Base-by-base conservation (phyloP, 2,888 invertebrate genomes). In the Malacosoma neustria region DNA sequence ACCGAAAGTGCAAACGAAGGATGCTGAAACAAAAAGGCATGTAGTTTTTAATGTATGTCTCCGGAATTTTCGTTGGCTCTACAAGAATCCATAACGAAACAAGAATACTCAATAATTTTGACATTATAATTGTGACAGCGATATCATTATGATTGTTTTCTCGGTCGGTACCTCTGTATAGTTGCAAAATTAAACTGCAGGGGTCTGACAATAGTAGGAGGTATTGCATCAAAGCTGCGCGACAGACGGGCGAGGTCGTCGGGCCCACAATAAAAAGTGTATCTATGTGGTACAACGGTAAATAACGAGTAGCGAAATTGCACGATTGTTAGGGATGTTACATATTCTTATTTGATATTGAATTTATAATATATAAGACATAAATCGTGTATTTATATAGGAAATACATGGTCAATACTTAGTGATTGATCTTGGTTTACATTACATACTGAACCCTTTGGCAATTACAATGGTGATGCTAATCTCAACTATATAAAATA, bases 201-300 rank as follows among this genome's bases (percentile, higher is more conserved):
- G 53, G 49, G 57, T 57, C 51, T 58, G 57, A 72, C 70, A 72
- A 69, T 64, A 51, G 53, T 47, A n/a, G n/a, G n/a, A n/a, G 39
- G 48, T 54, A 57, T 72, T 74, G 70, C 71, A 65, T 59, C 62
- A 71, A 69, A 62, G 61, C 46, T 58, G 51, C 55, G 53, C 54
- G 51, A 53, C 57, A 53, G 58, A 54, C 65, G 45, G 54, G 48
- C 71, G 61, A 73, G 72, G 68, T 64, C 65, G 54, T 48, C 62
- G 46, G 46, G 58, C 57, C 55, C 57, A 50, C 56, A 52, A 56
- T 58, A 54, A 53, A 48, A 55, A 54, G 50, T 53, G 54, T 52
- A 50, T 45, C 51, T 51, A 51, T 51, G 42, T 42, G 46, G 46
- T 52, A 46, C 46, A 48, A 55, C 58, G 48, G 51, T 53, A 51